These are phyloP conservation scores for Brachionus rotundiformis DNA, from an alignment of 1,140 invertebrate genomes.

Conservation along the genomic window DNA sequence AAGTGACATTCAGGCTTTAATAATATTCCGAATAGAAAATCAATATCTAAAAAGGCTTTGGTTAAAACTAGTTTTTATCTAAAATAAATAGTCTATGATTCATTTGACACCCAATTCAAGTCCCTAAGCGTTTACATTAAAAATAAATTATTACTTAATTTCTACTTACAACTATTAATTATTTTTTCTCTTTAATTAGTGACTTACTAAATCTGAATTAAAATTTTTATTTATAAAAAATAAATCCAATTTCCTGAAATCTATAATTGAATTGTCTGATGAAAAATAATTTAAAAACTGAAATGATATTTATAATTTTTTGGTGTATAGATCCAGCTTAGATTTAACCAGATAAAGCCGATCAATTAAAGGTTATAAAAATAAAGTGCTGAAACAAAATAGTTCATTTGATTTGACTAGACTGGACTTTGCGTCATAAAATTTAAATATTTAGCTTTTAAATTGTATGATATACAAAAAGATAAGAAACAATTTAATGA, in stretches of 20 bases:
- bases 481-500: background rate
- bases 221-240: too few relatives aligned
- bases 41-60: background rate
- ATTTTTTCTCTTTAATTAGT: too few relatives aligned
- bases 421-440: conserved; percentile 6
- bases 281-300: background rate
- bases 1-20: background rate
- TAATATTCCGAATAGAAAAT: background rate
- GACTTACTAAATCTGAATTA: background rate
- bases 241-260: too few relatives aligned
- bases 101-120: background rate
- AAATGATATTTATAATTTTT: background rate
- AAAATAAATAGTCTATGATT: background rate
- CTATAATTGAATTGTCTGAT: background rate
- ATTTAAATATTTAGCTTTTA: conserved; percentile 1
- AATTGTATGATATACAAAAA: background rate
- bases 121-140: background rate
- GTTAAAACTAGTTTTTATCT: background rate
- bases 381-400: background rate
- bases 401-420: background rate
- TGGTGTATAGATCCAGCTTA: background rate
- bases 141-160: background rate
- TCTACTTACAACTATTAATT: background rate
- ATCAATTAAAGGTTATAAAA: conserved; percentile 12
- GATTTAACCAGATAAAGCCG: background rate